These are phyloP conservation scores for Tychaedon coryphoeus DNA, from an alignment of 2,113 vertebrate genomes.

Conservation along the genomic window DNA sequence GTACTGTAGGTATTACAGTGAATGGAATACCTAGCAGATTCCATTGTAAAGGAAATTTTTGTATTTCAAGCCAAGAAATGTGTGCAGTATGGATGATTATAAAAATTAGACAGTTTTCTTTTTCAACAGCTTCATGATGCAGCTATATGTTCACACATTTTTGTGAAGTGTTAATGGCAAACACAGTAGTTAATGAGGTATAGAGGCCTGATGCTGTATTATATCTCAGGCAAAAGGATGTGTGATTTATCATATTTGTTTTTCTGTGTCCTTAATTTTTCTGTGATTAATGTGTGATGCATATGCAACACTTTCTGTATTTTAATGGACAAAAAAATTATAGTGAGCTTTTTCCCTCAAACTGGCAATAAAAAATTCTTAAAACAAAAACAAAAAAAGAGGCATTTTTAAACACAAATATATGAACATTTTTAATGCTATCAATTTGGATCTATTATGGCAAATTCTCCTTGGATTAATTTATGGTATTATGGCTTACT, in stretches of 20 bases:
- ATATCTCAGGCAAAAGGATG: background rate
- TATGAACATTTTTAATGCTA: background rate
- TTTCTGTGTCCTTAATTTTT: slow-evolving; percentile 19
- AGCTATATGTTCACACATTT: background rate
- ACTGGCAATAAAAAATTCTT: background rate
- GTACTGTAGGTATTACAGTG: background rate
- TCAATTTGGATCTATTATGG: background rate
- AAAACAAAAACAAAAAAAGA: background rate
- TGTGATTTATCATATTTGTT: slow-evolving; percentile 34
- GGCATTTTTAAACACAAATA: background rate
- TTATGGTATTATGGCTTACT: background rate
- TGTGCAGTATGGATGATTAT: background rate
- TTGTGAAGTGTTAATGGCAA: background rate
- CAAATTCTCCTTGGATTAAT: slow-evolving; percentile 34
- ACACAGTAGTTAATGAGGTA: background rate
- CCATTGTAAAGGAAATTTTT: background rate
- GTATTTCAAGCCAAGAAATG: background rate
- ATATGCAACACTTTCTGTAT: background rate
- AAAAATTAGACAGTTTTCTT: background rate
- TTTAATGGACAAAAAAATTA: background rate
- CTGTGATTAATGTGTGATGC: slow-evolving; percentile 27
- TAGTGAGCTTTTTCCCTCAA: background rate
- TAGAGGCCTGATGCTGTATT: background rate
- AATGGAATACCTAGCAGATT: background rate
- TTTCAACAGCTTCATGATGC: background rate